phyloP scores from a whole-genome alignment of 2,113 vertebrate genomes.

The Embiotoca jacksoni region DNA sequence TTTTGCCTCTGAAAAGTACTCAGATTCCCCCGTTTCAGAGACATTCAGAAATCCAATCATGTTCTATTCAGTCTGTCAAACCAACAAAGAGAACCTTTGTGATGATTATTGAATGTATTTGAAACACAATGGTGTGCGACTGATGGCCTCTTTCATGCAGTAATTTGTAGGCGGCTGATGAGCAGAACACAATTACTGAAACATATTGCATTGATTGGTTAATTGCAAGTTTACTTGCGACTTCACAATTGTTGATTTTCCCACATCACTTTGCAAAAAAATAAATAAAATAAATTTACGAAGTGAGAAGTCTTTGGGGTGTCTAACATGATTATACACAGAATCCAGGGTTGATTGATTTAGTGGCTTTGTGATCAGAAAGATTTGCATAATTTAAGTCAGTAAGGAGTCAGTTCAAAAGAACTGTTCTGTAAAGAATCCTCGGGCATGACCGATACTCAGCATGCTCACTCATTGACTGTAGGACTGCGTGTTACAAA shows the following conservation, averaged over 20 bases:
- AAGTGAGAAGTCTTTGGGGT: not conserved
- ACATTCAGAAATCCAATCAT: conserved; percentile 30
- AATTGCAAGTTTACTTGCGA: conserved; percentile 38
- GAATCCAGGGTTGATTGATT: conserved; percentile 16
- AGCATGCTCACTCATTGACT: not conserved
- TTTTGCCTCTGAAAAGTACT: conserved; percentile 38
- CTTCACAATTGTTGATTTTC: conserved; percentile 44
- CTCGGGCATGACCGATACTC: not conserved
- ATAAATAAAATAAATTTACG: not conserved
- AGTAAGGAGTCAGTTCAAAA: conserved; percentile 1
- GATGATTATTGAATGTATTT: conserved; percentile 42
- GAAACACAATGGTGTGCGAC: conserved; percentile 43
- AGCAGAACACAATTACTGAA: conserved; percentile 46
- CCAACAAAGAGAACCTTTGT: conserved; percentile 41
- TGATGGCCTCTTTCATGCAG: conserved; percentile 51
- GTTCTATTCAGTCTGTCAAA: conserved; percentile 38
- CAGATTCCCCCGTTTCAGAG: conserved; percentile 28
- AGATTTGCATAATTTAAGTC: not conserved
- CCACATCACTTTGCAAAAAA: not conserved
- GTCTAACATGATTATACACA: conserved; percentile 5
- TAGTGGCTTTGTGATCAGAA: not conserved
- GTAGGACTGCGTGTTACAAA: not conserved
- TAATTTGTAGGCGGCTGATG: conserved; percentile 53
- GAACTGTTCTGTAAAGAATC: not conserved
- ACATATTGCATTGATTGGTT: conserved; percentile 48